Conservation (phyloP, 2,113 vertebrate species). For the Mirza zaza region DNA sequence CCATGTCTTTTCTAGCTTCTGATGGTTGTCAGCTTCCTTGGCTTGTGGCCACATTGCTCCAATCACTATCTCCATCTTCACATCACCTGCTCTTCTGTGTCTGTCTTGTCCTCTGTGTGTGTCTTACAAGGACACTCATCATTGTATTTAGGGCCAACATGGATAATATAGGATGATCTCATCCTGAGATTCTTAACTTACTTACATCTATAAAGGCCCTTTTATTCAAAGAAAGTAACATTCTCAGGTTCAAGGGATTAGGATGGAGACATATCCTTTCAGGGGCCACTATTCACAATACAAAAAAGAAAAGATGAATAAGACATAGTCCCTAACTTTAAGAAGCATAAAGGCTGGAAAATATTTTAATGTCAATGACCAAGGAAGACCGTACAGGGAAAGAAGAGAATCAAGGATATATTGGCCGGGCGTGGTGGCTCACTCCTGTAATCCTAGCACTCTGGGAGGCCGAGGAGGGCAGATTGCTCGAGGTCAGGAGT, state of each 20-base stretch:
- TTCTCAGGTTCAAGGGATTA: background rate
- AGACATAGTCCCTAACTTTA: background rate
- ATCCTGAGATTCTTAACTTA: background rate
- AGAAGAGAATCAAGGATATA: background rate
- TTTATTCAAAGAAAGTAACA: background rate
- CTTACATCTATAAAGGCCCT: background rate
- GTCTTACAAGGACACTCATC: background rate
- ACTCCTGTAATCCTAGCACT: too few species aligned
- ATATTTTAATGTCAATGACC: background rate
- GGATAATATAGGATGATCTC: background rate
- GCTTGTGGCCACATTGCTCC: background rate
- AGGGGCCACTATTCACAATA: background rate
- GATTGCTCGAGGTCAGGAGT: too few species aligned
- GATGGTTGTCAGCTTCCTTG: background rate
- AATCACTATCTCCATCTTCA: background rate
- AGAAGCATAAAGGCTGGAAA: background rate
- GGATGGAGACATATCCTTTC: background rate
- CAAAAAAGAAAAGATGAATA: background rate
- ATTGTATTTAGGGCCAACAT: background rate
- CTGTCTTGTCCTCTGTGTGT: background rate
- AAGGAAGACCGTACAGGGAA: background rate
- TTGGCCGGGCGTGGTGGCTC: too few species aligned
- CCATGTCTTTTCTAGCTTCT: background rate
- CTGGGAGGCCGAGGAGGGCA: too few species aligned
- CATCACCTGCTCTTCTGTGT: background rate